Base-by-base conservation (phyloP, 2,797 vertebrate genomes). In the Rhinophrynus dorsalis region DNA sequence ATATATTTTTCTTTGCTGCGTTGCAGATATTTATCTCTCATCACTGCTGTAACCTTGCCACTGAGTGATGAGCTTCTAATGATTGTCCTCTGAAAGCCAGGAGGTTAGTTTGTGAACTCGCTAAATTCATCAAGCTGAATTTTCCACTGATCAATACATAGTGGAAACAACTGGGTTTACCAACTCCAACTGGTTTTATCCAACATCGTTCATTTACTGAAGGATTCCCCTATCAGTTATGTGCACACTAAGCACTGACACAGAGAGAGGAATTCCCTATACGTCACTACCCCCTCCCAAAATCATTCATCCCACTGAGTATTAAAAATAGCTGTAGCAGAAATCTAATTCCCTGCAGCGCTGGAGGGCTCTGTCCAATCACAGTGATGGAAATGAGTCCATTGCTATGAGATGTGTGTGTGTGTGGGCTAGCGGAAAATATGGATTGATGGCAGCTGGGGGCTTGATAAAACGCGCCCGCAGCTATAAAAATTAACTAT, bases 301-400 rank as follows among this genome's bases (percentile, higher is more conserved):
- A 30, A 47, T n/a, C 37, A 6, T 7, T 3, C 51, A 7, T 9
- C 18, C 20, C 23, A 11, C 33, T 21, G 9, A 2, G 9, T 13
- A 10, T 52, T 44, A 42, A 50, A 72, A 72, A 72, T 72, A 72
- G 51, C 54, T 27, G 20, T 27, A 27, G 37, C 21, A 35, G 30
- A 47, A 72, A 57, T 72, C 23, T 21, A 55, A 56, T 62, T 60
- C 30, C 13, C 40, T 40, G 1, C n/a, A 26, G 26, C 10, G 51
- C 33, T 40, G 35, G 42, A 47, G 51, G 68, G 50, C n/a, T 15
- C 29, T 64, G 26, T 57, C 68, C 57, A 17, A 55, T 38, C 37
- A 24, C 2, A 12, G 6, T 21, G 11, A n/a, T 35, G 13, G 5
- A 6, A 17, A 52, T 38, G 3, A 40, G n/a, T 21, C 47, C 44